These are phyloP conservation scores for Nematolebias whitei DNA, from an alignment of 2,113 vertebrate genomes.

Conservation along the genomic window DNA sequence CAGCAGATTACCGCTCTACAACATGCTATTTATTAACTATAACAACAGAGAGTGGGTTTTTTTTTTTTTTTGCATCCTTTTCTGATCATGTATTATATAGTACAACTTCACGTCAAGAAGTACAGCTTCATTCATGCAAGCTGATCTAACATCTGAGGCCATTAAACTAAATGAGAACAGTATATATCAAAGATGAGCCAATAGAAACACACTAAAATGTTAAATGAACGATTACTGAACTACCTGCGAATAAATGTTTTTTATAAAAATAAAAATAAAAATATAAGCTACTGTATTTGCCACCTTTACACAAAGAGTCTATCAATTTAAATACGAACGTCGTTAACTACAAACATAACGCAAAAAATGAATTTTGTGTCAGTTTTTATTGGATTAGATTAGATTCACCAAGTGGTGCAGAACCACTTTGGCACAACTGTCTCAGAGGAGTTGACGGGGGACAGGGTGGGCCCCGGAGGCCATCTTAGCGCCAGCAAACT, in stretches of 20 bases:
- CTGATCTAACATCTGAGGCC: conserved; percentile 30
- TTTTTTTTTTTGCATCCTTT: not conserved
- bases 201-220: conserved; percentile 16
- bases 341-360: too few relatives aligned
- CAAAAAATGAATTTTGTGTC: too few relatives aligned
- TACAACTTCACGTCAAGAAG: conserved; percentile 1
- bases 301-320: too few relatives aligned
- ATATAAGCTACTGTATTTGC: too few relatives aligned
- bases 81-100: conserved; percentile 1
- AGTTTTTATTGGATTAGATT: too few relatives aligned
- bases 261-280: too few relatives aligned
- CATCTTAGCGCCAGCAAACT: too few relatives aligned
- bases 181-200: conserved; percentile 24
- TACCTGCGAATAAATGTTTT: conserved; percentile 30
- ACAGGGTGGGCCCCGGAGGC: too few relatives aligned
- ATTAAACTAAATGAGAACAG: conserved; percentile 30
- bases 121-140: conserved; percentile 9
- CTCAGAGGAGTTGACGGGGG: too few relatives aligned
- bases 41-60: conserved; percentile 3
- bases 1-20: not conserved
- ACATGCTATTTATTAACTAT: not conserved
- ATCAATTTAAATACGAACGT: too few relatives aligned
- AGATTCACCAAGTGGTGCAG: too few relatives aligned
- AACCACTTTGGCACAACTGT: too few relatives aligned
- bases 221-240: conserved; percentile 36